Conservation (phyloP, 2,797 vertebrate species). For the Balearica regulorum region DNA sequence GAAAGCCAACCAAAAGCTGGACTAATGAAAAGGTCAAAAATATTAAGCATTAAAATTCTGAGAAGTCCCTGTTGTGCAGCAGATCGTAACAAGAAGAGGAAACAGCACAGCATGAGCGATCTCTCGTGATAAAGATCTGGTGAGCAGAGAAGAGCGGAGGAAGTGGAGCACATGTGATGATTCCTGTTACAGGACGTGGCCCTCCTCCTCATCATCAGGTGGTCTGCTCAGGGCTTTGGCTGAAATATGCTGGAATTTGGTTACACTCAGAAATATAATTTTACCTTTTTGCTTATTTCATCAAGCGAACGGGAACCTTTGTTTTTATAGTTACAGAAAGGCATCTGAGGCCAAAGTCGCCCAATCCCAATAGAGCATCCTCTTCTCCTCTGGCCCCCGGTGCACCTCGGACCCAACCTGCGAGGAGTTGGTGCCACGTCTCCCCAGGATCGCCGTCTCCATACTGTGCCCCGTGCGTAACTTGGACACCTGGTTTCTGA, state of each 20-base stretch:
- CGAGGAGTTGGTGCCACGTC: neutral
- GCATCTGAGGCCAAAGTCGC: neutral
- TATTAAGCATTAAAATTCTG: conserved; percentile 63
- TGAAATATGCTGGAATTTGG: neutral
- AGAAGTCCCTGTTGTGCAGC: conserved; percentile 66
- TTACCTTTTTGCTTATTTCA: neutral
- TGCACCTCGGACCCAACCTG: neutral
- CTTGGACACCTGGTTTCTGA: neutral
- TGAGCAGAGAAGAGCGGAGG: conserved; percentile 62
- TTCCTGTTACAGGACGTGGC: conserved; percentile 51
- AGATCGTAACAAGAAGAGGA: conserved; percentile 70
- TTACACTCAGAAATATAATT: neutral
- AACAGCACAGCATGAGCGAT: conserved; percentile 52
- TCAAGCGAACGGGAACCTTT: fast-evolving
- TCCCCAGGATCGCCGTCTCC: neutral
- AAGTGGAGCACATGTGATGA: conserved; percentile 63
- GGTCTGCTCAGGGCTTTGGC: conserved; percentile 16
- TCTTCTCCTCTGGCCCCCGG: neutral
- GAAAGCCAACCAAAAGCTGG: conserved; percentile 14
- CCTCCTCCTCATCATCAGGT: conserved; percentile 17
- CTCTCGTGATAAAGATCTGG: conserved; percentile 71
- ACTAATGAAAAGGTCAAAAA: conserved; percentile 59
- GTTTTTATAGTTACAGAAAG: neutral
- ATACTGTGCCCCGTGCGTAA: fast-evolving
- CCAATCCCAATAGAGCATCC: neutral